Conservation (phyloP, 2,113 vertebrate genomes). For the Nyctereutes procyonoides region DNA sequence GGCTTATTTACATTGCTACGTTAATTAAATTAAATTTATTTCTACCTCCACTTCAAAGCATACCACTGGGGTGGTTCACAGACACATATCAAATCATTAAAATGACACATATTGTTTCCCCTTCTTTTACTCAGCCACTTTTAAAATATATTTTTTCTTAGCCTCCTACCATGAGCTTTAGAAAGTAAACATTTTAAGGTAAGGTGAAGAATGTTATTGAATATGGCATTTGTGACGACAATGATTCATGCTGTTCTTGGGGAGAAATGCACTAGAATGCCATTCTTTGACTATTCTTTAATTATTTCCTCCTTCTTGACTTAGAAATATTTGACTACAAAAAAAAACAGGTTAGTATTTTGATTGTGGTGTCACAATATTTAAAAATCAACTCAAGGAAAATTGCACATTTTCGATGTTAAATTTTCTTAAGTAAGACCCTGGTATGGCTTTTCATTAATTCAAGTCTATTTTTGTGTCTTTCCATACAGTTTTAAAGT, state of each 20-base stretch:
- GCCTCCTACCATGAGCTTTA: background rate
- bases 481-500: background rate
- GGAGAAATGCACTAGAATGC: background rate
- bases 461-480: background rate
- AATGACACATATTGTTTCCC: background rate
- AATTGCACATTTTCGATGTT: background rate
- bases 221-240: background rate
- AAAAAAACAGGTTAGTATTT: background rate
- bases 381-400: background rate
- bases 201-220: background rate
- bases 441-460: background rate
- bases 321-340: background rate
- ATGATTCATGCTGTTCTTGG: background rate
- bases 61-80: background rate
- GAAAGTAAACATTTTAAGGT: background rate
- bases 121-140: background rate
- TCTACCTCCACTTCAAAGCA: background rate
- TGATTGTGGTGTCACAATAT: background rate
- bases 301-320: background rate
- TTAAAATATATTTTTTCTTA: background rate
- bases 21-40: background rate
- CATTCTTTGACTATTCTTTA: background rate
- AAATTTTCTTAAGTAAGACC: background rate
- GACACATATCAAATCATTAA: background rate
- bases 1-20: background rate